phyloP scores from a whole-genome alignment of 2,797 vertebrate genomes.

The Manis pentadactyla region DNA sequence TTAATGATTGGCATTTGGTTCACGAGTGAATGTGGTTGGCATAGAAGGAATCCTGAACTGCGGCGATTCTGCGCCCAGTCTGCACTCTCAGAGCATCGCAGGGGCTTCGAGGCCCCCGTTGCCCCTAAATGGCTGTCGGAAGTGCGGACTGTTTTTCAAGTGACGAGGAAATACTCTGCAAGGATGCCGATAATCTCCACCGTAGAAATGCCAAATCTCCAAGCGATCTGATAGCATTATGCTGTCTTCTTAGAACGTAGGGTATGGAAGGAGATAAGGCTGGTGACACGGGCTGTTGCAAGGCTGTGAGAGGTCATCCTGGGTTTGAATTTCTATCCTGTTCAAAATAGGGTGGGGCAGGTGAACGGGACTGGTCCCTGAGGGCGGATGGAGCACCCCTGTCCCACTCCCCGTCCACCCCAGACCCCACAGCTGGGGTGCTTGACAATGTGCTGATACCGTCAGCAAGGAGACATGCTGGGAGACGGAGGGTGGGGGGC shows the following conservation, averaged over 20 bases:
- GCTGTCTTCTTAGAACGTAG: background rate
- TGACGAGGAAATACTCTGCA: background rate
- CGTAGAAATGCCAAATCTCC: background rate
- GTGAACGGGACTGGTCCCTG: background rate
- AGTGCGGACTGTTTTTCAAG: background rate
- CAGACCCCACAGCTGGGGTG: background rate
- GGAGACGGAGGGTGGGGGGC: no score
- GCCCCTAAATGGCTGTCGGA: background rate
- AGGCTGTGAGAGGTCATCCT: background rate
- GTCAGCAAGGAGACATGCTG: background rate
- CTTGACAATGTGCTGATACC: background rate
- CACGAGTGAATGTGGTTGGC: background rate
- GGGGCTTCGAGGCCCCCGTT: background rate
- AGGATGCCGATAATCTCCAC: background rate
- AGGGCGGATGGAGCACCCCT: background rate
- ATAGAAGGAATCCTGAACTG: background rate
- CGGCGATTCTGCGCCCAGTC: background rate
- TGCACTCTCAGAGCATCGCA: background rate
- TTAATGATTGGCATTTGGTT: background rate
- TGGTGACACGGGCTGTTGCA: background rate
- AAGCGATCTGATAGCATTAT: background rate
- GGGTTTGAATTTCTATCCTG: background rate
- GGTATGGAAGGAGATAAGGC: background rate
- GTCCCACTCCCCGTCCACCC: rapidly evolving
- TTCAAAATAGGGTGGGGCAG: background rate